Conservation (phyloP, 1,140 invertebrate species). For the Leptinotarsa undecemlineata region DNA sequence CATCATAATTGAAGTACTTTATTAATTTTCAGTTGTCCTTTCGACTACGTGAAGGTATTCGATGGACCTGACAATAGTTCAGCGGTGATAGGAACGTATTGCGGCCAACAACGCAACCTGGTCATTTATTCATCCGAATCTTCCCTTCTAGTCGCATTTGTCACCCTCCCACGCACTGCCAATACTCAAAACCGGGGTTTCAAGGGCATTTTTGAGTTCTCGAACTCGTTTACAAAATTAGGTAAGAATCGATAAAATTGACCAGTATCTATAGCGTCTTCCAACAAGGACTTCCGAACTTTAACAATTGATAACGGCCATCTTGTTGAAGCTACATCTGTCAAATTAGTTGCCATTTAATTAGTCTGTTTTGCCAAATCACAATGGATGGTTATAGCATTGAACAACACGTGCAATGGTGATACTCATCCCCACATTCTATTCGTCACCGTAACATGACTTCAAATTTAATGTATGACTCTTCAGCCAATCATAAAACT, state of each 20-base stretch:
- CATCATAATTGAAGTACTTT: too few relatives aligned
- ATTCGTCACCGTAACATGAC: too few relatives aligned
- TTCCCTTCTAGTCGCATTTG: slow-evolving; percentile 86
- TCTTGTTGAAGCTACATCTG: too few relatives aligned
- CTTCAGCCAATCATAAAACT: too few relatives aligned
- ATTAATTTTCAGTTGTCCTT: slow-evolving; percentile 82
- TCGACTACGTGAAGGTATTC: slow-evolving; percentile 95
- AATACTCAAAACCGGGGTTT: slow-evolving; percentile 94
- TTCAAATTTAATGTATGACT: too few relatives aligned
- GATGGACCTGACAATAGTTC: slow-evolving; percentile 86
- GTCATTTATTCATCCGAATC: slow-evolving; percentile 92
- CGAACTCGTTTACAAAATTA: slow-evolving; percentile 94
- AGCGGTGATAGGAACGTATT: slow-evolving; percentile 94
- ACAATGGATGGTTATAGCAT: too few relatives aligned
- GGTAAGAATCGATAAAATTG: slow-evolving; percentile 61
- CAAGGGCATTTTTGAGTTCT: slow-evolving; percentile 95
- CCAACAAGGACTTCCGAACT: not conserved
- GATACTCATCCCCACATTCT: too few relatives aligned
- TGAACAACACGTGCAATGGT: too few relatives aligned
- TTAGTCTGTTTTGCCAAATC: too few relatives aligned
- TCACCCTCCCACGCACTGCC: slow-evolving; percentile 83
- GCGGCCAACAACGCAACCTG: slow-evolving; percentile 94
- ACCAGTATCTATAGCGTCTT: not conserved
- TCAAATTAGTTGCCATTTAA: too few relatives aligned
- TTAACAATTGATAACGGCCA: too few relatives aligned